Conservation (phyloP, 2,888 invertebrate genomes). For the Erebia epiphron region DNA sequence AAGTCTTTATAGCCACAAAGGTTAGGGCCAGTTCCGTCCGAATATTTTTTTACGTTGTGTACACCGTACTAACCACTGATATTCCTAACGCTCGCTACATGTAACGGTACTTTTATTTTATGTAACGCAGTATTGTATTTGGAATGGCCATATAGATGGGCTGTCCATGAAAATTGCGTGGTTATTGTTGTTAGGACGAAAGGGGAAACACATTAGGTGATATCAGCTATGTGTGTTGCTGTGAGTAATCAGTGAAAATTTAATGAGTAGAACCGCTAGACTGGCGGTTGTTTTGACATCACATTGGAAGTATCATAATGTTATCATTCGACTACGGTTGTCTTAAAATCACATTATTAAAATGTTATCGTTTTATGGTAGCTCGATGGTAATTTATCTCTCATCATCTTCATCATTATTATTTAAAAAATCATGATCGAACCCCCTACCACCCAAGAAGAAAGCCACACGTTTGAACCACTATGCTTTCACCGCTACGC, state of each 20-base stretch:
- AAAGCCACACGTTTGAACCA: no score
- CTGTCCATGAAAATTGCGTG: slow-evolving; percentile 31
- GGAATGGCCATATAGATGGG: slow-evolving; percentile 19
- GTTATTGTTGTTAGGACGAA: slow-evolving; percentile 27
- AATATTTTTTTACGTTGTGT: slow-evolving; percentile 13
- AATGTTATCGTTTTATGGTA: no score
- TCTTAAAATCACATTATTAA: no score
- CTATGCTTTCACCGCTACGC: no score
- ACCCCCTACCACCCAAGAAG: no score
- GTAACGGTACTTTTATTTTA: slow-evolving; percentile 36
- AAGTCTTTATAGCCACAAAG: slow-evolving; percentile 1
- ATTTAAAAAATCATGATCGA: no score
- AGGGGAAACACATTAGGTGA: slow-evolving; percentile 8
- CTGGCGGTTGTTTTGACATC: not conserved
- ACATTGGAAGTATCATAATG: not conserved
- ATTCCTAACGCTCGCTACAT: slow-evolving; percentile 32
- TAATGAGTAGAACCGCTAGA: not conserved
- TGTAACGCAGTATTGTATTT: slow-evolving; percentile 36
- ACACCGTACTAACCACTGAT: slow-evolving; percentile 25
- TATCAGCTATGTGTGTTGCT: slow-evolving; percentile 3
- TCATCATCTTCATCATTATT: no score
- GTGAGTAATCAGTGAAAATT: not conserved
- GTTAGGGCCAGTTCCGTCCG: slow-evolving; percentile 22
- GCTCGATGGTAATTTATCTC: no score
- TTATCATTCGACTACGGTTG: no score